Base-by-base conservation (phyloP, 2,797 vertebrate genomes). In the Crypturellus tataupa region DNA sequence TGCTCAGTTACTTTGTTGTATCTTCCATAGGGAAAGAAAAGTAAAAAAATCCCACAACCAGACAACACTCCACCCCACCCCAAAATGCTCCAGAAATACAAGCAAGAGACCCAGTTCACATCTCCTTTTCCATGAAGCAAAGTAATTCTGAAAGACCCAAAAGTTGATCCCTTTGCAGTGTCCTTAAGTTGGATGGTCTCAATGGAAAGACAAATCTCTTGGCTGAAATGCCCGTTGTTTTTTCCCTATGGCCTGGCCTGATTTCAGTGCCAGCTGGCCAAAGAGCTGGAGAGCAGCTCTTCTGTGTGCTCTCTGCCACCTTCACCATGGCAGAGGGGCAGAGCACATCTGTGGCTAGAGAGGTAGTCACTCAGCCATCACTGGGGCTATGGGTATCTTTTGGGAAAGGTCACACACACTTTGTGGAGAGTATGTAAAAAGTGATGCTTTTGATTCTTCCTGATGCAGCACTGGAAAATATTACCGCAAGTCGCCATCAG, bases 371-470 rank as follows among this genome's bases (percentile, higher is more conserved):
- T 47, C 53, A 31, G 51, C 46, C 29, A 6, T 58, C 16, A 3
- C 4, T 1, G 3, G 49, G 42, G 37, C 76, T 40, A 27, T 25
- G 12, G 64, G 25, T 13, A 33, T 24, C 71, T n/a, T 27, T 27
- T 37, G 33, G 46, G 71, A 23, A 29, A 40, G 44, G 17, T 35
- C 64, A 37, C 51, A 10, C 21, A 31, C 1, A 0, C 21, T 1
- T 4, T 13, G 27, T 4, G 0, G 12, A 7, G 35, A 4, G 0
- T 9, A 1, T 4, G 44, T 12, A 31, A 40, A 33, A 49, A 81
- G 3, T 11, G 25, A 39, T 16, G 21, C 8, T 84, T 83, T 31
- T 6, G 40, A 10, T 23, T 56, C 62, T 6, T 9, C 20, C 40
- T 7, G 62, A 4, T 56, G 60, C 55, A n/a, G 6, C 10, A 2